These are phyloP conservation scores for Eciton burchellii DNA, from an alignment of 1,140 invertebrate genomes.

Conservation along the genomic window DNA sequence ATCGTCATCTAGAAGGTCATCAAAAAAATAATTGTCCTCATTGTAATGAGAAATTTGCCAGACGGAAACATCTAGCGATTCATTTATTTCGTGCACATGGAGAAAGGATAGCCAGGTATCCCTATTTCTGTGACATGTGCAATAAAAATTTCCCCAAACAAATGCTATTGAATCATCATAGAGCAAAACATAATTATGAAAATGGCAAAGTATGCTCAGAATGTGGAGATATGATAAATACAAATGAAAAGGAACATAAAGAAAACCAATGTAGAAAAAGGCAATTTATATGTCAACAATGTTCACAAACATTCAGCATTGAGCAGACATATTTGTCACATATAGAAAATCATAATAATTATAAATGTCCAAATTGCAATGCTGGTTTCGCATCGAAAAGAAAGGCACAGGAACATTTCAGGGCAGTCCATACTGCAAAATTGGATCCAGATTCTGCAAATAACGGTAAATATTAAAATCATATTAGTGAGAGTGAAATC, in stretches of 20 bases:
- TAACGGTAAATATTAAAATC: slow-evolving; percentile 62
- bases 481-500: too few species aligned
- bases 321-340: slow-evolving; percentile 81
- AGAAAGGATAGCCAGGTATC: slow-evolving; percentile 76
- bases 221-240: slow-evolving; percentile 78
- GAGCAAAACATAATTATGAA: slow-evolving; percentile 78
- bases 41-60: slow-evolving; percentile 81
- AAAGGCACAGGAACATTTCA: slow-evolving; percentile 76
- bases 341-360: slow-evolving; percentile 81
- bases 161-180: slow-evolving; percentile 78
- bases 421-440: slow-evolving; percentile 66
- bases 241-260: slow-evolving; percentile 73
- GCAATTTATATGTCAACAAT: slow-evolving; percentile 79
- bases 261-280: slow-evolving; percentile 77
- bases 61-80: slow-evolving; percentile 79
- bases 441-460: slow-evolving; percentile 69
- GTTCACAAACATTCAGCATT: slow-evolving; percentile 79
- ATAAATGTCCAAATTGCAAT: slow-evolving; percentile 80
- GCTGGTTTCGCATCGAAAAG: slow-evolving; percentile 80
- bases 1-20: slow-evolving; percentile 82
- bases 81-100: slow-evolving; percentile 80
- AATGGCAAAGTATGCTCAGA: slow-evolving; percentile 79
- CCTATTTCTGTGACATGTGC: slow-evolving; percentile 76
- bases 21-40: slow-evolving; percentile 82
- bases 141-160: slow-evolving; percentile 80